Conservation (phyloP, 35 echinoderm and acorn worm species). For the Strongylocentrotus purpuratus region DNA sequence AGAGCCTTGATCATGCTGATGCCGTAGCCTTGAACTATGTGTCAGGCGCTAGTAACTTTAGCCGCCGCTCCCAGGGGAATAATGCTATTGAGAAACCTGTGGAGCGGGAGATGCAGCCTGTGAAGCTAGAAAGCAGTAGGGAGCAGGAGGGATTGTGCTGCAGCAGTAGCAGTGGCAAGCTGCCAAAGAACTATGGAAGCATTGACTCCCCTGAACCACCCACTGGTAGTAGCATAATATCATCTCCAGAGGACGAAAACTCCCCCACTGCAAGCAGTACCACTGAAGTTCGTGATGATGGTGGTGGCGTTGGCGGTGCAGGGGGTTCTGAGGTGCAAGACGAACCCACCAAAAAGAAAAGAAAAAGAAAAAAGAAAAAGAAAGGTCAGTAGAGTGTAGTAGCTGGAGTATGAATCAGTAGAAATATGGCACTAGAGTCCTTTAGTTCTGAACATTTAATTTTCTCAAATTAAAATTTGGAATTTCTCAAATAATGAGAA, state of each 20-base stretch:
- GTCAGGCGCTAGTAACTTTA: neutral
- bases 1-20: neutral
- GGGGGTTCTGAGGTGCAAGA: neutral
- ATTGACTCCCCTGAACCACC: neutral
- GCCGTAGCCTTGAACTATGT: conserved; percentile 35
- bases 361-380: conserved; percentile 50
- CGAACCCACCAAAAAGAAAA: conserved; percentile 35
- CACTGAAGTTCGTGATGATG: neutral
- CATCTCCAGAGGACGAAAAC: conserved; percentile 30
- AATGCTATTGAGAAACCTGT: neutral
- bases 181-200: conserved; percentile 22
- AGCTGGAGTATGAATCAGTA: neutral
- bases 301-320: too few species aligned
- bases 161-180: neutral
- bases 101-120: conserved; percentile 13
- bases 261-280: conserved; percentile 7
- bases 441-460: too few species aligned
- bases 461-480: too few species aligned
- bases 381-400: conserved; percentile 8
- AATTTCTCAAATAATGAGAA: too few species aligned
- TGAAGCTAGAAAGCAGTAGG: neutral
- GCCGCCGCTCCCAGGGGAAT: neutral
- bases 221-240: neutral
- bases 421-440: too few species aligned
- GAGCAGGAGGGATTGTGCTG: neutral